These are phyloP conservation scores for Ibidorhyncha struthersii DNA, from an alignment of 2,113 vertebrate species.

Conservation along the genomic window DNA sequence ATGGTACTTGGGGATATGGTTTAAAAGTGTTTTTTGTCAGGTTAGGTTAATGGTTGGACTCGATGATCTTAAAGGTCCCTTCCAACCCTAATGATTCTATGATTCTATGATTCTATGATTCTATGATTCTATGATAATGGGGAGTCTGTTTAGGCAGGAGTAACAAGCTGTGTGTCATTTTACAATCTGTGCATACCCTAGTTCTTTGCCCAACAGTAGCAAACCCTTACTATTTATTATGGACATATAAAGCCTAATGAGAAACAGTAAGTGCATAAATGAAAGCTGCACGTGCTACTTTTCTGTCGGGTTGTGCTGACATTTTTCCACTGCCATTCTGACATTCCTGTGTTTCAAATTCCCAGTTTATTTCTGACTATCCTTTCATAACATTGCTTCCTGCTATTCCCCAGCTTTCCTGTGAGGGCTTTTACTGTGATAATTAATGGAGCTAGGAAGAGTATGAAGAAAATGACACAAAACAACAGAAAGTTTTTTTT, in stretches of 20 bases:
- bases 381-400: not conserved
- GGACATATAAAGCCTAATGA: not conserved
- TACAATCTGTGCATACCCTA: not conserved
- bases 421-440: not conserved
- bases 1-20: too few relatives aligned
- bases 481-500: not conserved
- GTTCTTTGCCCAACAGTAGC: not conserved
- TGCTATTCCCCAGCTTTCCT: not conserved
- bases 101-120: too few relatives aligned
- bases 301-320: not conserved
- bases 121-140: too few relatives aligned
- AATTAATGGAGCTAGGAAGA: not conserved
- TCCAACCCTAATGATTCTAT: too few relatives aligned
- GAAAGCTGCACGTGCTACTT: not conserved
- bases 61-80: too few relatives aligned
- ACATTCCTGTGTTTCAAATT: not conserved
- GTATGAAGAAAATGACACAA: not conserved
- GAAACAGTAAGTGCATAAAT: not conserved
- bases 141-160: not conserved
- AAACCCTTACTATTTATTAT: not conserved
- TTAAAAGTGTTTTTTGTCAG: too few relatives aligned
- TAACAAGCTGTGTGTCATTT: not conserved
- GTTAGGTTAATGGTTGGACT: too few relatives aligned
- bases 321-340: not conserved
- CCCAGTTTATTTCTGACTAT: not conserved